phyloP scores from a whole-genome alignment of 2,888 invertebrate genomes.

The Apamea crenata region DNA sequence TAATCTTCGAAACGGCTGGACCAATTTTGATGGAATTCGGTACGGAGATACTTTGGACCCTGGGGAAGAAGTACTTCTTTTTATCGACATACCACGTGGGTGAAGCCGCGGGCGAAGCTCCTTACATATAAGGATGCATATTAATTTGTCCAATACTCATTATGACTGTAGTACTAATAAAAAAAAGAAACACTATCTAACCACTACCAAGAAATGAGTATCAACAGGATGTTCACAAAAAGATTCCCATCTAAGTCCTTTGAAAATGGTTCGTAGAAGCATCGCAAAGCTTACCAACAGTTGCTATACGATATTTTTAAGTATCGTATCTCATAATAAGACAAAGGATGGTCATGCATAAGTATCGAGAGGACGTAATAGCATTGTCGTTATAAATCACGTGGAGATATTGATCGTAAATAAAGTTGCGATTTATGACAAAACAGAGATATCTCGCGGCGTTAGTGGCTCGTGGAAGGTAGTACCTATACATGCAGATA shows the following conservation, averaged over 20 bases:
- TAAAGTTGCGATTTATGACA: slow-evolving; percentile 85
- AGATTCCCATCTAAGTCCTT: neutral
- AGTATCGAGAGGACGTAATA: slow-evolving; percentile 77
- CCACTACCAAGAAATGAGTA: slow-evolving; percentile 30
- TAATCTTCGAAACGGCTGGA: neutral
- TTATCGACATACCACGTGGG: no score
- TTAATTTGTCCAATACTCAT: slow-evolving; percentile 40
- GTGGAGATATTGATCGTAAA: slow-evolving; percentile 85
- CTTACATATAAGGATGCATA: slow-evolving; percentile 19
- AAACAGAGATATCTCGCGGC: slow-evolving; percentile 80
- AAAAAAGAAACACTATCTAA: slow-evolving; percentile 18
- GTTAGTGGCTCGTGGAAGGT: slow-evolving; percentile 68
- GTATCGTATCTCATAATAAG: slow-evolving; percentile 63
- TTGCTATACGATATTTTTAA: slow-evolving; percentile 50
- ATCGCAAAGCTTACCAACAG: slow-evolving; percentile 17
- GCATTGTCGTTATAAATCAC: slow-evolving; percentile 85
- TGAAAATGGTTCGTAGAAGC: slow-evolving; percentile 14
- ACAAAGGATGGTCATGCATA: slow-evolving; percentile 72
- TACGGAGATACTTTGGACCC: neutral
- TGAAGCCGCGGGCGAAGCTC: neutral
- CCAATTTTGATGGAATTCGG: neutral
- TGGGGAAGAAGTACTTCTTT: no score
- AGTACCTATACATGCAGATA: slow-evolving; percentile 73
- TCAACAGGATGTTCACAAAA: slow-evolving; percentile 48
- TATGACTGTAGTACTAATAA: slow-evolving; percentile 23